Percentiles rank a stretch among this genome's conserved stretches.
phyloP scores from a whole-genome alignment of 1,140 invertebrate species.

The Ips nitidus region DNA sequence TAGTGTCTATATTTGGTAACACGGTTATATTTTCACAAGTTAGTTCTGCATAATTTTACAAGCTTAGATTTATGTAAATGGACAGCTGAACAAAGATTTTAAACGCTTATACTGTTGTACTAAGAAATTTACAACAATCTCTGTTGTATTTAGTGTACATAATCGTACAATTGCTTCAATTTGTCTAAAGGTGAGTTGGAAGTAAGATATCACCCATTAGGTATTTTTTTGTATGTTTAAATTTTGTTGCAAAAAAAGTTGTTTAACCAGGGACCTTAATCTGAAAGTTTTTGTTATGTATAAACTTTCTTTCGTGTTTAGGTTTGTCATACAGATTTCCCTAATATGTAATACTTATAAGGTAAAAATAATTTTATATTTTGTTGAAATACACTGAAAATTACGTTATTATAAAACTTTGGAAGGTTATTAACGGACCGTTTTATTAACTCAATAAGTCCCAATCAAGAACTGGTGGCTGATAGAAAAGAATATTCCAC shows the following conservation, averaged over 20 bases:
- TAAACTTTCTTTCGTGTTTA: background rate
- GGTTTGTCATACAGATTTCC: background rate
- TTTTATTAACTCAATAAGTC: too few species aligned
- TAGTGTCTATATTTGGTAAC: too few species aligned
- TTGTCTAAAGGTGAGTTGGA: background rate
- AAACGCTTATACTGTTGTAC: too few species aligned
- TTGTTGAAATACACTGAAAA: slow-evolving; percentile 1
- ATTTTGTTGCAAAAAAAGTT: background rate
- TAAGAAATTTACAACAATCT: too few species aligned
- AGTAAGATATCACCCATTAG: background rate
- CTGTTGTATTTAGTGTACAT: too few species aligned
- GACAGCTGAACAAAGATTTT: too few species aligned
- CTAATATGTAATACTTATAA: background rate
- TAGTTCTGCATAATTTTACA: too few species aligned
- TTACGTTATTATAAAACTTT: slow-evolving; percentile 4
- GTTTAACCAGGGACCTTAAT: background rate
- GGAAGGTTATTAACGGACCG: background rate
- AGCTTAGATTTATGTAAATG: too few species aligned
- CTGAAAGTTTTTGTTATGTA: background rate
- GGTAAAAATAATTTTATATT: slow-evolving; percentile 6
- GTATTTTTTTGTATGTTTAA: background rate
- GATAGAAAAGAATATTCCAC: too few species aligned
- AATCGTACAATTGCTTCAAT: too few species aligned
- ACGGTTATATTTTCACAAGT: too few species aligned
- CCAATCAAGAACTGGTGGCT: too few species aligned